Evolutionary conservation across 2,888 invertebrate genomes (phyloP), one percentile per base, ranked within the genome.

Genomic region (Hyles lineata): DNA sequence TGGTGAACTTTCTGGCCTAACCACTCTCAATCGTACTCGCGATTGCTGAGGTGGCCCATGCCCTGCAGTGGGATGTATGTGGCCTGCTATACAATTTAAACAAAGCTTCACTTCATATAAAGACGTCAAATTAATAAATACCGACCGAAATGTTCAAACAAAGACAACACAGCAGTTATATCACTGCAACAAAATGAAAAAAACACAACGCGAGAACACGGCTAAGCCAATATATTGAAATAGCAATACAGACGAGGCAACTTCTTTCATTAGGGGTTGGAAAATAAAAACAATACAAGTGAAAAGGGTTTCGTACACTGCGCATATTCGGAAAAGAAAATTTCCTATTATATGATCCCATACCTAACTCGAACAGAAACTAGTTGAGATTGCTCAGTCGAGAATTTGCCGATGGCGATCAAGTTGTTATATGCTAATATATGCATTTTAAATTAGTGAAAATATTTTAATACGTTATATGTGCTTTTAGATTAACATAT

Each of bases 201-300:
- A 52, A 67, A 67, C 19, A 58, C 11, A 63, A 32, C 55, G 52
- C 55, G 61, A 75, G 80, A 83, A 83, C 78, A 76, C 82, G 80
- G 81, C 83, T 85, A 83, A 86, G 82, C 85, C 89, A 89, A 89
- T 89, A 91, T 90, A 91, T 91, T 88, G 90, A 89, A 89, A 91
- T 90, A 87, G 91, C 89, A 87, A 90, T 91, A 89, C 86, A 88
- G 87, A 87, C 88, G 87, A 90, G 87, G 89, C 91, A 92, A 93
- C 89, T 92, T 92, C 91, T 93, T 93, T 93, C 93, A 94, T 94
- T 94, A 93, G 89, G 55, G 90, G 90, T 90, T 90, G 87, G 87
- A 92, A 91, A 92, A 93, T 92, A 94, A 93, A 93, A 93, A 92
- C 93, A 93, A 94, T 92, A 93, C 91, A 91, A 92, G 90, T 92